These are phyloP conservation scores for Buceros bicornis DNA, from an alignment of 2,797 vertebrate species.

Conservation along the genomic window DNA sequence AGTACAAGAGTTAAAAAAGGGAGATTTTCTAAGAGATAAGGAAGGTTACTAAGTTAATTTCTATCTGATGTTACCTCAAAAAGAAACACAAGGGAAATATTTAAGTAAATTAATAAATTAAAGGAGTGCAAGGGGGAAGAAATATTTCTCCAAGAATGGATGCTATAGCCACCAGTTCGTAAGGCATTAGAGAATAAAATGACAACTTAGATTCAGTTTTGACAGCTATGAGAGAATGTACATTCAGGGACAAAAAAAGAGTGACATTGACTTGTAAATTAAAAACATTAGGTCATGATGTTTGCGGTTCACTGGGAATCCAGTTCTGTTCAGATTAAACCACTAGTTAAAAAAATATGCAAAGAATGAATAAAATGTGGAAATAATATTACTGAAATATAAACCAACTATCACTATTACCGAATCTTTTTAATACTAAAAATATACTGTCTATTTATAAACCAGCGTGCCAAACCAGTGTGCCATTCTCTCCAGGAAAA, in stretches of 20 bases:
- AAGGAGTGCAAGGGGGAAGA: rapidly evolving
- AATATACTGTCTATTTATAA: neutral
- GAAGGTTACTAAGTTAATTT: neutral
- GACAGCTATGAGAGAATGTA: neutral
- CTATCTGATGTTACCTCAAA: neutral
- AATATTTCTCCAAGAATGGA: neutral
- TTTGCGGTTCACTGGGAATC: neutral
- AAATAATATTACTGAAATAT: neutral
- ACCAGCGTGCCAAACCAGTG: neutral
- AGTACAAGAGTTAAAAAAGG: neutral
- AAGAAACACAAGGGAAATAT: neutral
- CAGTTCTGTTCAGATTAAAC: neutral
- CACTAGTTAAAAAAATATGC: neutral
- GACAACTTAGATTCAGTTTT: neutral
- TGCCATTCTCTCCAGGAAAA: neutral
- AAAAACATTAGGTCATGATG: neutral
- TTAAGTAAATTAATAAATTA: neutral
- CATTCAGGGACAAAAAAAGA: neutral
- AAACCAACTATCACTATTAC: neutral
- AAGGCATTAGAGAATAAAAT: neutral
- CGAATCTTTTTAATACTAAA: neutral
- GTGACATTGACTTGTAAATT: conserved; percentile 7
- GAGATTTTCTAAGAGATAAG: neutral
- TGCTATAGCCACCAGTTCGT: neutral
- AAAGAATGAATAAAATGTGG: neutral